phyloP scores from a whole-genome alignment of 64 coral and sea anemone genomes.

The Actinia equina region DNA sequence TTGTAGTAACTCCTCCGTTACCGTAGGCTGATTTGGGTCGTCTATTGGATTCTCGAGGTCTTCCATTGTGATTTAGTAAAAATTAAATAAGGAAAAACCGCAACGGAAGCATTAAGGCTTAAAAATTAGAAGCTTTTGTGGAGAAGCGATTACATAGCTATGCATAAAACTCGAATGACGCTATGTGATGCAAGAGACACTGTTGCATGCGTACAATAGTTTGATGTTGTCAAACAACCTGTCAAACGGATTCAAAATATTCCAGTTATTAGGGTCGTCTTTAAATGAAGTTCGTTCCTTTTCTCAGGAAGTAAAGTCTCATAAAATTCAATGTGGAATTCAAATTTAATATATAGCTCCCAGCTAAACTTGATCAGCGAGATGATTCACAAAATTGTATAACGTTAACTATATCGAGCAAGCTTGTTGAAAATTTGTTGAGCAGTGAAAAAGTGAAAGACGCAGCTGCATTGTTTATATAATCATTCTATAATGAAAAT shows the following conservation, averaged over 20 bases:
- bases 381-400: too few species aligned
- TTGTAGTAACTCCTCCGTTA: constrained; percentile 84
- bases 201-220: background rate
- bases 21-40: constrained; percentile 57
- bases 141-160: background rate
- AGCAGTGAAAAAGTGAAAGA: too few species aligned
- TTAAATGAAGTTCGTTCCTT: background rate
- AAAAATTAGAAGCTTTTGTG: background rate
- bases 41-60: constrained; percentile 21
- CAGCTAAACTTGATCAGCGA: too few species aligned
- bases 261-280: background rate
- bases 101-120: background rate
- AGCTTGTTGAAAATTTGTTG: too few species aligned
- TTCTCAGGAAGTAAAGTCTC: background rate
- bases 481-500: too few species aligned
- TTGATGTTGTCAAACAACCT: constrained; percentile 15
- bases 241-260: background rate
- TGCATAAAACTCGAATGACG: background rate
- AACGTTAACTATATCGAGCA: too few species aligned
- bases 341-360: too few species aligned
- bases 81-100: background rate
- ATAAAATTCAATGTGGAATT: too few species aligned
- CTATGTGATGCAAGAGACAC: background rate
- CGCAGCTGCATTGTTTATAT: too few species aligned
- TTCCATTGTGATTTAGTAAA: background rate